Evolutionary conservation across 2,888 invertebrate genomes (phyloP).

Genomic region (Hydroisotoma schaefferi): DNA sequence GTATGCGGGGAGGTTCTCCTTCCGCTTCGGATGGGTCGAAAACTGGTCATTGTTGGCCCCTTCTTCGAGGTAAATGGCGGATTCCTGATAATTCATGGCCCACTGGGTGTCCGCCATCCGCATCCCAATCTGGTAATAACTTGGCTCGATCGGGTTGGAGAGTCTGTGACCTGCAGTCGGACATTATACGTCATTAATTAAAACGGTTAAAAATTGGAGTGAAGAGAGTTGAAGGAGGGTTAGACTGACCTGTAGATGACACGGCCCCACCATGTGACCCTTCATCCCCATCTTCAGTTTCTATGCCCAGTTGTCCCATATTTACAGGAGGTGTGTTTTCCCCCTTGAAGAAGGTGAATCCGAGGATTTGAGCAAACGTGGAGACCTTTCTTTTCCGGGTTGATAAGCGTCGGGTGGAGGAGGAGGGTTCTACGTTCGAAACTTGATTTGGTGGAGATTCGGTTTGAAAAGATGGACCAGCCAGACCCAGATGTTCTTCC

Average conservation of each 20-base stretch:
- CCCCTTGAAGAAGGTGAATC: constrained; percentile 35
- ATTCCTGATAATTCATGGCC: constrained; percentile 75
- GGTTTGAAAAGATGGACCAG: constrained; percentile 6
- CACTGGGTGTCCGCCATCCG: constrained; percentile 57
- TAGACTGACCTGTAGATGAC: constrained; percentile 5
- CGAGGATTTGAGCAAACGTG: constrained; percentile 45
- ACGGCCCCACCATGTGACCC: background rate
- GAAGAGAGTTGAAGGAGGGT: too few species aligned
- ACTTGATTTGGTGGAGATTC: constrained; percentile 22
- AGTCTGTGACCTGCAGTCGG: constrained; percentile 52
- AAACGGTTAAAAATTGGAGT: background rate
- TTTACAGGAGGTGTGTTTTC: constrained; percentile 32
- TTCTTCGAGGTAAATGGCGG: constrained; percentile 84
- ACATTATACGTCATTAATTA: constrained; percentile 28
- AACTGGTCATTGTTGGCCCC: constrained; percentile 88
- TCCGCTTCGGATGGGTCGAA: constrained; percentile 78
- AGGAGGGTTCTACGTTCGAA: background rate
- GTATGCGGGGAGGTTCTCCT: constrained; percentile 79
- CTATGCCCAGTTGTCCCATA: constrained; percentile 23
- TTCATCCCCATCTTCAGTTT: constrained; percentile 8
- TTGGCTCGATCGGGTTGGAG: constrained; percentile 53
- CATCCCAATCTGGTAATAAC: constrained; percentile 47
- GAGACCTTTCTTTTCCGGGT: constrained; percentile 23
- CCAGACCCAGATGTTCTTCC: constrained; percentile 35
- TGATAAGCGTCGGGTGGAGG: background rate